Conservation (phyloP, 2,113 vertebrate species). For the Morone chrysops region DNA sequence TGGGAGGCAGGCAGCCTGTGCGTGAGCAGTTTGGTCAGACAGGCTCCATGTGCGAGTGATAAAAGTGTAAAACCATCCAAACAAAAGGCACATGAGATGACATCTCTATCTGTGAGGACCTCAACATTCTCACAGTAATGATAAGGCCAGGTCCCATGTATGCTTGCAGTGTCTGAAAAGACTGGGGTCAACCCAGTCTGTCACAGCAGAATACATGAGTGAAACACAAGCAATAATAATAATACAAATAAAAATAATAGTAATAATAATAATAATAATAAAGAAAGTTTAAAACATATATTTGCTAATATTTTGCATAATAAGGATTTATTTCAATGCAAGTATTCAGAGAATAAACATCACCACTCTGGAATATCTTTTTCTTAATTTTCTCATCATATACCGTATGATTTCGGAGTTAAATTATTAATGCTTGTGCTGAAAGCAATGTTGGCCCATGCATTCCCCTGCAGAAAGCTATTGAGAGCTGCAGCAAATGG, state of each 20-base stretch:
- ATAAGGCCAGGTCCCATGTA: conserved; percentile 55
- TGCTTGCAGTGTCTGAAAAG: conserved; percentile 48
- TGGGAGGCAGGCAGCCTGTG: conserved; percentile 34
- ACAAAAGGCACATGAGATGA: conserved; percentile 67
- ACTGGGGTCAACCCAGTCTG: conserved; percentile 22
- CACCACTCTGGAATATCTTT: not conserved
- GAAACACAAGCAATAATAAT: not conserved
- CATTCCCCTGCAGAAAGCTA: conserved; percentile 48
- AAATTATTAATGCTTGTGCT: conserved; percentile 42
- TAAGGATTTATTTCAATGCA: not conserved
- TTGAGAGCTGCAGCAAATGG: conserved; percentile 53
- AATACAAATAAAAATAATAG: not conserved
- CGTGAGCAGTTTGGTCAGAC: conserved; percentile 52
- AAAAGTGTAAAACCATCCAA: conserved; percentile 69
- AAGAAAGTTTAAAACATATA: not conserved
- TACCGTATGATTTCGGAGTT: not conserved
- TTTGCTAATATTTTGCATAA: not conserved
- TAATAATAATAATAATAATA: not conserved
- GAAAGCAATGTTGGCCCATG: conserved; percentile 36
- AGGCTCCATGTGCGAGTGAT: conserved; percentile 66
- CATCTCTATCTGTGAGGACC: conserved; percentile 61
- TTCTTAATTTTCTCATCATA: not conserved
- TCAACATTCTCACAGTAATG: conserved; percentile 58
- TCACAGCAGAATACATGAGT: conserved; percentile 15
- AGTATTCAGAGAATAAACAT: not conserved